Base-by-base conservation (phyloP, 1,140 invertebrate genomes). In the Subanguina moxae region DNA sequence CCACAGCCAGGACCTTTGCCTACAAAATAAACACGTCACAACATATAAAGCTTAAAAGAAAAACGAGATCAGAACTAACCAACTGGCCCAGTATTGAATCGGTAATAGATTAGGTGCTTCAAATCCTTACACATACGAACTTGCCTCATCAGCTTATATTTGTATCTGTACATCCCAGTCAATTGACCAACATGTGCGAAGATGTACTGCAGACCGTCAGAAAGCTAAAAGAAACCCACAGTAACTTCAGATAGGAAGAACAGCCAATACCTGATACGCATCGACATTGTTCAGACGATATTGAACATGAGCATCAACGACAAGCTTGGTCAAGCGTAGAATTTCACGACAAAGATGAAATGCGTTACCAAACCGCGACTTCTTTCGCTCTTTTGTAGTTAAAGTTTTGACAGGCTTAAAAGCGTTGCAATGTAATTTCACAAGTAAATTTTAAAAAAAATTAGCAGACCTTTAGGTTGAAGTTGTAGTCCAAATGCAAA, bases 71-170 rank as follows among this genome's bases (percentile, higher is more conserved):
- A 52, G 17, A 0, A n/a, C 56, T 57, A 11, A 48, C 76, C 80
- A 38, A 82, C 80, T 21, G 80, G 78, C 11, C 92, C 92, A 45
- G 96, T 99, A 83, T 99, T 99, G 84, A 99, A 99, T 68, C 96
- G 88, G 85, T 99, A 99, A 84, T 99, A 99, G 67, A 98, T 95
- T 62, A 99, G 86, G 87, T 99, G 96, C 82, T 99, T 99, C 71
- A 99, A 86, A 86, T 99, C 96, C 84, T 99, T 99, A 86, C 95
- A 98, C 95, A 99, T 99, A 61, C 96, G 86, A 72, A 99, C 97
- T 86, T 99, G 96, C 81, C 93, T 88, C 95, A 99, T 99, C 17
- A 99, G 86, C 84, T 99, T 99, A 85, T 99, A 99, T 23, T 76
- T 76, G 63, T 78, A 76, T 9, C 96, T 87, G 85, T 99, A 99